Percentiles rank a stretch among this genome's conserved stretches.
These are phyloP conservation scores for Laterallus jamaicensis DNA, from an alignment of 2,113 vertebrate genomes.

Conservation along the genomic window DNA sequence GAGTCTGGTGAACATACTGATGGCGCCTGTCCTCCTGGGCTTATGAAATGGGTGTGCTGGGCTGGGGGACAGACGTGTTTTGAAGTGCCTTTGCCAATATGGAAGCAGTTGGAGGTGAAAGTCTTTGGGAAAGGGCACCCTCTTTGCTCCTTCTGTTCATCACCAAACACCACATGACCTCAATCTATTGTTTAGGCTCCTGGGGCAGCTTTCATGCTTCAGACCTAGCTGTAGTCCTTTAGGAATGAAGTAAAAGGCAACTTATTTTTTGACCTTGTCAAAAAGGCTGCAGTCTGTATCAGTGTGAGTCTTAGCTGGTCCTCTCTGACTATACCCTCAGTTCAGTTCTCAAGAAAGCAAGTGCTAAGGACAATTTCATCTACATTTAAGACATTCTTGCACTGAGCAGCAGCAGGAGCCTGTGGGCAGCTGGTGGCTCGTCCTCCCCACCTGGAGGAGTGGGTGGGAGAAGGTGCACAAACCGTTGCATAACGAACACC, in stretches of 20 bases:
- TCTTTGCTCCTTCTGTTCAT: background rate
- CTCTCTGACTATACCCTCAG: background rate
- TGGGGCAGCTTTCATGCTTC: background rate
- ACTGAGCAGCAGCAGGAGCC: background rate
- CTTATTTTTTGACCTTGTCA: background rate
- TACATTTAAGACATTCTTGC: background rate
- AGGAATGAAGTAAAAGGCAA: background rate
- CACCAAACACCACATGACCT: background rate
- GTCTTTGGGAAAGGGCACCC: background rate
- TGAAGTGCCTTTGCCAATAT: background rate
- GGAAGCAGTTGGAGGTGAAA: background rate
- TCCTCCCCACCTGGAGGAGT: background rate
- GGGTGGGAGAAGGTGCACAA: background rate
- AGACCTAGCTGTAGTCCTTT: background rate
- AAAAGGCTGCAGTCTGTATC: background rate
- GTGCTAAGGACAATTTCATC: background rate
- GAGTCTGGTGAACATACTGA: background rate
- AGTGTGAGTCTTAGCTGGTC: background rate
- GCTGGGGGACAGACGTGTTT: background rate
- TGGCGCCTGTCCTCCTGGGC: background rate
- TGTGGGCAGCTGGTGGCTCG: accelerated
- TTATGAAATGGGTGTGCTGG: constrained; percentile 29
- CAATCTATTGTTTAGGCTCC: background rate
- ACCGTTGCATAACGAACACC: background rate
- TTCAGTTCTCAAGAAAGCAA: background rate